Percentiles rank a stretch among this genome's conserved stretches.
phyloP scores from a whole-genome alignment of 2,888 invertebrate genomes.

The Phytoseiulus persimilis region DNA sequence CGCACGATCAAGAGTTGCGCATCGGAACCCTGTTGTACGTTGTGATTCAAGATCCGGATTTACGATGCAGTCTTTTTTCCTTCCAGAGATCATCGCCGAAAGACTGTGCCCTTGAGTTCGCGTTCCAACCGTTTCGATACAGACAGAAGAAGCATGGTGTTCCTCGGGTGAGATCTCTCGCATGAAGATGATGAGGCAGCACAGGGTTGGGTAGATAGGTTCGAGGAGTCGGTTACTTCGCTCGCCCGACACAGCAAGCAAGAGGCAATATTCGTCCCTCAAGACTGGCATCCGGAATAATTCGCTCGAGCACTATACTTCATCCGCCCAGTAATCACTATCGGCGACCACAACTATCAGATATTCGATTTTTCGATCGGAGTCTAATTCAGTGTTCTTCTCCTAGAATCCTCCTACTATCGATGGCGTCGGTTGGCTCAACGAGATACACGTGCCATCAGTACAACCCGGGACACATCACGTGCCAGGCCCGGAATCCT shows the following conservation, averaged over 20 bases:
- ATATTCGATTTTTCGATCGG: too few relatives aligned
- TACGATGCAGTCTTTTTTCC: neutral
- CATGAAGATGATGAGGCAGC: neutral
- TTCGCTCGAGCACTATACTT: too few relatives aligned
- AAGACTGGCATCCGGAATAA: too few relatives aligned
- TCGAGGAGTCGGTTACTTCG: neutral
- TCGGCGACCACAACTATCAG: too few relatives aligned
- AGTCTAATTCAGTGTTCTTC: neutral
- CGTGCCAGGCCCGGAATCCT: slow-evolving; percentile 24
- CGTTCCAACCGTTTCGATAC: neutral
- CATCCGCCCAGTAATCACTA: too few relatives aligned
- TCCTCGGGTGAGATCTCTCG: neutral
- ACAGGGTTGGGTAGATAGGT: neutral
- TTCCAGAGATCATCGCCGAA: neutral
- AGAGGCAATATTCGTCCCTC: too few relatives aligned
- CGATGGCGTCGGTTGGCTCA: neutral
- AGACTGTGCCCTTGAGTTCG: neutral
- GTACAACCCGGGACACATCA: slow-evolving; percentile 18
- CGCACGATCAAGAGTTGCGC: too few relatives aligned
- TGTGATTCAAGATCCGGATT: too few relatives aligned
- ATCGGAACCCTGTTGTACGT: too few relatives aligned
- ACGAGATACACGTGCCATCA: slow-evolving; percentile 1
- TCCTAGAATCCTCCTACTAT: neutral
- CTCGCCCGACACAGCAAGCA: neutral
- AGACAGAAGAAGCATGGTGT: neutral